Base-by-base conservation (phyloP, 2,113 vertebrate genomes). In the Cryptotis parvus region DNA sequence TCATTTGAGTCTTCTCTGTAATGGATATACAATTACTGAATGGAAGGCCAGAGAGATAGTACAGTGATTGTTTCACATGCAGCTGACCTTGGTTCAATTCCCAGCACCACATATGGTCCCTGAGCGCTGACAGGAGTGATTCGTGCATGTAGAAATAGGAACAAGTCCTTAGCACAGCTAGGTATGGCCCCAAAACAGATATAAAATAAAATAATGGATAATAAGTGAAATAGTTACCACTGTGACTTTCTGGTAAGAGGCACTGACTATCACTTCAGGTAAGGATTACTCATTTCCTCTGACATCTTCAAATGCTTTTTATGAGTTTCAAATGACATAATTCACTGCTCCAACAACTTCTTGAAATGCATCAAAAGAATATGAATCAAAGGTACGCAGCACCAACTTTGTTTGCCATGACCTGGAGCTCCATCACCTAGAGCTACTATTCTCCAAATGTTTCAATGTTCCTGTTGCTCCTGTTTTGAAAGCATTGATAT, bases 271-370 rank as follows among this genome's bases (percentile, higher is more conserved):
- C 37, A 15, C 27, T 72, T 92, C 85, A 87, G 49, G 94, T 86
- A 91, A 91, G 58, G 68, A 93, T 94, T 92, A 96, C 89, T 97
- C 95, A 96, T 83, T 95, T 96, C 94, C 93, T 95, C 70, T 95
- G 94, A 93, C 84, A 90, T 84, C 55, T 45, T 93, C 84, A 63
- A 84, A 45, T 52, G 66, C 69, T 92, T 45, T 89, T 91, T 85
- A 92, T 91, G 22, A 91, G 89, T 41, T 66, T 78, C 43, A 84
- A 37, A 43, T 90, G 89, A 94, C 49, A 70, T 61, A 90, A 90
- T 66, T 79, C 74, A 90, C 94, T 84, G 70, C 93, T 80, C 2
- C 10, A 29, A 76, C 61, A 90, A 89, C 94, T 61, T 55, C 31
- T 81, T 39, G 24, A 86, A 63, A 69, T 61, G 24, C 16, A n/a